These are phyloP conservation scores for Micronisus gabar DNA, from an alignment of 2,113 vertebrate species.

Conservation along the genomic window DNA sequence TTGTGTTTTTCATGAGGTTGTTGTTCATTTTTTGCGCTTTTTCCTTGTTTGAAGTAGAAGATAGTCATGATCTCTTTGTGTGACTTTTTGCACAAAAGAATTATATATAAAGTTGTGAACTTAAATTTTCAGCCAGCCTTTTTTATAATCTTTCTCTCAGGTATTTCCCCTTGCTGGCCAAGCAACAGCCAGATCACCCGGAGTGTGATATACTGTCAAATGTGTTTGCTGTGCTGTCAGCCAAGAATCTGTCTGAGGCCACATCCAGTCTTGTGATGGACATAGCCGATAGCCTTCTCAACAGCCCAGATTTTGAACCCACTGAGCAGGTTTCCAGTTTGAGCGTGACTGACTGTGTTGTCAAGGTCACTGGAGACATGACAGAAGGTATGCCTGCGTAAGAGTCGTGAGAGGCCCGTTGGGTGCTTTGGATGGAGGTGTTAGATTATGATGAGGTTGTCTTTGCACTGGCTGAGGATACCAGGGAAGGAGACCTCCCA, in stretches of 20 bases:
- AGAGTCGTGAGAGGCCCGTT: not conserved
- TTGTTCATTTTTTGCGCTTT: not conserved
- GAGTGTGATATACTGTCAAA: constrained; percentile 86
- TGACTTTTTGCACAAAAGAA: not conserved
- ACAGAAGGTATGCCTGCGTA: constrained; percentile 69
- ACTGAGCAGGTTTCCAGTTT: constrained; percentile 73
- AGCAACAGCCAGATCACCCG: constrained; percentile 81
- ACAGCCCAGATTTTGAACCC: constrained; percentile 81
- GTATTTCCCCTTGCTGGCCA: constrained; percentile 89
- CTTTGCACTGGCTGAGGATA: not conserved
- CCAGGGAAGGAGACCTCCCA: not conserved
- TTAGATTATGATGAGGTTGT: not conserved
- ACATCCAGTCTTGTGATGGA: constrained; percentile 86
- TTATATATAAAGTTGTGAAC: not conserved
- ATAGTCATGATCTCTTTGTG: not conserved
- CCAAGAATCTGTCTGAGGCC: constrained; percentile 81
- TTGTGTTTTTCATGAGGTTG: not conserved
- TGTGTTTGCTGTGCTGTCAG: constrained; percentile 86
- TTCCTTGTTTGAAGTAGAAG: not conserved
- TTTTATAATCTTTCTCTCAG: constrained; percentile 66
- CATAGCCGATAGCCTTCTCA: constrained; percentile 85
- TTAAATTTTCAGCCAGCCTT: not conserved
- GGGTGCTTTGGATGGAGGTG: not conserved
- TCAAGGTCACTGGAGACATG: not conserved
- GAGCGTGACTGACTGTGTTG: constrained; percentile 70